phyloP scores from a whole-genome alignment of 2,888 invertebrate genomes.

The Cantharis rustica region DNA sequence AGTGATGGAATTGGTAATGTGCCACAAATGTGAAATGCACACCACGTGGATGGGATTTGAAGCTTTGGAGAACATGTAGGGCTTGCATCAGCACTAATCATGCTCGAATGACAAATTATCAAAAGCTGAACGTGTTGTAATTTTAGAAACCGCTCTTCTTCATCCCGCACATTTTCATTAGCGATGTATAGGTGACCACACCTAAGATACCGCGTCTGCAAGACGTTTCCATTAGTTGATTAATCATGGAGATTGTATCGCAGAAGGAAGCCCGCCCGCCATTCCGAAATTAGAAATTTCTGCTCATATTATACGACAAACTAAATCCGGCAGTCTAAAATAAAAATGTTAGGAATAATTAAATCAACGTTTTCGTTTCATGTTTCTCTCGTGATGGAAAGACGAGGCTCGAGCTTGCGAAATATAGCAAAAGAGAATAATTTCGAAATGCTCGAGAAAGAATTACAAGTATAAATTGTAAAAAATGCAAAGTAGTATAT shows the following conservation, averaged over 20 bases:
- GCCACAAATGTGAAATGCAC: background rate
- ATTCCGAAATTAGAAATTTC: background rate
- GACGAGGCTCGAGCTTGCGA: background rate
- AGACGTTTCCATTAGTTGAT: constrained; percentile 10
- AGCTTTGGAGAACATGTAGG: background rate
- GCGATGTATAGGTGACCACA: background rate
- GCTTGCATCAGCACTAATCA: background rate
- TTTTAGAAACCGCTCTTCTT: background rate
- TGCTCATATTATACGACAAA: background rate
- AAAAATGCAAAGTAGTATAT: constrained; percentile 28
- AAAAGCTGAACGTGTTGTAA: background rate
- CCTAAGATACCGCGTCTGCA: background rate
- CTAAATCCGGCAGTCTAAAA: background rate
- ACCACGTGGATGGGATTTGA: background rate
- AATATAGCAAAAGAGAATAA: constrained; percentile 10
- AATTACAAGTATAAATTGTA: constrained; percentile 28
- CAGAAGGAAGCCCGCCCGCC: background rate
- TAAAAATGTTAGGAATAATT: background rate
- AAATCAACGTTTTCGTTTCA: background rate
- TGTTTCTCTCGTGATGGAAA: background rate
- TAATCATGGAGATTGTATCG: constrained; percentile 17
- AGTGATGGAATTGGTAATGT: background rate
- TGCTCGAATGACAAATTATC: background rate
- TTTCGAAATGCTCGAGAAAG: constrained; percentile 8
- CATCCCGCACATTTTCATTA: background rate